Evolutionary conservation across 2,888 invertebrate genomes (phyloP).

Genomic region (Agrotis clavis): DNA sequence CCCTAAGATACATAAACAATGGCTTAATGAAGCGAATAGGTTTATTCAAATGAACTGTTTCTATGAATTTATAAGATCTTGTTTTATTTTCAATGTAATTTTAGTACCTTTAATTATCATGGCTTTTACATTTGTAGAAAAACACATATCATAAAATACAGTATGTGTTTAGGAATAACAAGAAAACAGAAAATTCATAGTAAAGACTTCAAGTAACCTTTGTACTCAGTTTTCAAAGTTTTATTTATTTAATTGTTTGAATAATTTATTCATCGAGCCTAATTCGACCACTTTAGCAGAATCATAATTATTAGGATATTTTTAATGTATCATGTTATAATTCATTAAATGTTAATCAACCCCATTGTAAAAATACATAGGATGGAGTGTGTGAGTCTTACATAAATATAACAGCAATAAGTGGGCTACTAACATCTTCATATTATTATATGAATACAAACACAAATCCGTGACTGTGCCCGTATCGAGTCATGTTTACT

Average conservation of each 20-base stretch:
- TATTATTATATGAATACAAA: background rate
- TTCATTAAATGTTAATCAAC: no score
- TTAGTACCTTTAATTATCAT: background rate
- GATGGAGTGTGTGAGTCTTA: background rate
- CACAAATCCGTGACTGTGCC: background rate
- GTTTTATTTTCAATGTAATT: conserved; percentile 22
- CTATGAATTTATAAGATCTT: conserved; percentile 25
- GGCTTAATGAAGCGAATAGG: conserved; percentile 43
- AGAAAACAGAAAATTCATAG: no score
- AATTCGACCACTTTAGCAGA: no score
- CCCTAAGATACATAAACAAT: conserved; percentile 58
- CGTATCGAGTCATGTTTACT: background rate
- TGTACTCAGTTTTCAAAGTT: no score
- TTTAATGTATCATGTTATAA: no score
- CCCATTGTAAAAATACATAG: no score
- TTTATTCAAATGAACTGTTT: conserved; percentile 38
- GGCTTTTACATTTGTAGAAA: background rate
- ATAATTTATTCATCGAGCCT: no score
- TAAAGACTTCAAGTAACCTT: no score
- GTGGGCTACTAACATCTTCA: no score
- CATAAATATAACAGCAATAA: background rate
- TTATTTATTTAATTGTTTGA: no score
- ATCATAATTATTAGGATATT: no score
- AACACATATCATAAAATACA: background rate
- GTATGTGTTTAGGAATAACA: no score